These are phyloP conservation scores for Coptodon bakossiorum DNA, from an alignment of 2,113 vertebrate genomes.

Conservation along the genomic window DNA sequence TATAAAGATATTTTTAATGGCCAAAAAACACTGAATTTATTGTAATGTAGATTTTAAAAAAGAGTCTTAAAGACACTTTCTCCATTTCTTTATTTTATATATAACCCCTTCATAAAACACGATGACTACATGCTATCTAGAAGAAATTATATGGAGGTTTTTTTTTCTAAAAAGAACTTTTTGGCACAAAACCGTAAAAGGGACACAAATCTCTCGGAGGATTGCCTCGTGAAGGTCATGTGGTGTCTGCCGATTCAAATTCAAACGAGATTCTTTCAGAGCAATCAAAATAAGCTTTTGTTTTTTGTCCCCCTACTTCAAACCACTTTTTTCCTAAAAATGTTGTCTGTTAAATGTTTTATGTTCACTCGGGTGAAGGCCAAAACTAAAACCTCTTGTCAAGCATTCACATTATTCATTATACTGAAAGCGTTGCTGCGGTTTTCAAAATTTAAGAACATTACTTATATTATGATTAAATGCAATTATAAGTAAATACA, in stretches of 20 bases:
- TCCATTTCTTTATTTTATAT: not conserved
- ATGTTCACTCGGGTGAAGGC: not conserved
- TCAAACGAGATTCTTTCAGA: not conserved
- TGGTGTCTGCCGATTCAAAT: not conserved
- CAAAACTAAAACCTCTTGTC: not conserved
- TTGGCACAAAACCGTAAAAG: not conserved
- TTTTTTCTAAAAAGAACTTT: not conserved
- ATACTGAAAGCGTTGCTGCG: not conserved
- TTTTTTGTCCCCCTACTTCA: not conserved
- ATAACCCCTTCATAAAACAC: not conserved
- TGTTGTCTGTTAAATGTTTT: not conserved
- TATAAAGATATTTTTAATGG: not conserved
- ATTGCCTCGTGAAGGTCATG: not conserved
- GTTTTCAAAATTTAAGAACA: not conserved
- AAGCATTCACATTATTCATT: not conserved
- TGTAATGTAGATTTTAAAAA: not conserved
- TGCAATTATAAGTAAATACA: not conserved
- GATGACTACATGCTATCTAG: not conserved
- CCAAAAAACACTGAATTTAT: not conserved
- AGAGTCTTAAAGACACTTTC: not conserved
- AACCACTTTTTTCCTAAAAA: not conserved
- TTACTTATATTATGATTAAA: not conserved
- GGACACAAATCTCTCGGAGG: not conserved
- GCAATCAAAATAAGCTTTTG: not conserved
- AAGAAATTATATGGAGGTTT: fast-evolving